Evolutionary conservation across 2,113 vertebrate species (phyloP).

Genomic region (Empidonax traillii): DNA sequence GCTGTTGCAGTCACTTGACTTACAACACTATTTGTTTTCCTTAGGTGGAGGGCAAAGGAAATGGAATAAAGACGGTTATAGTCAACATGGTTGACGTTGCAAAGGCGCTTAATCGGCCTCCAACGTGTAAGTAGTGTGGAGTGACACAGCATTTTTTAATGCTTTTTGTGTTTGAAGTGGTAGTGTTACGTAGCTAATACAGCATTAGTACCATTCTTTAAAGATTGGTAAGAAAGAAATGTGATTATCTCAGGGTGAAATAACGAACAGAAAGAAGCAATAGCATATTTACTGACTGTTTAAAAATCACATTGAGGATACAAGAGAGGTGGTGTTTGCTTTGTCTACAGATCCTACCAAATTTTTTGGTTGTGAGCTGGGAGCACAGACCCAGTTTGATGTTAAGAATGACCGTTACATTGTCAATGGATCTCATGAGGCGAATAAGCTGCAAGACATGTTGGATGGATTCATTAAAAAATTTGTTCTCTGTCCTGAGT

Average conservation of each 20-base stretch:
- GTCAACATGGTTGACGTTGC: conserved; percentile 99
- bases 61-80: conserved; percentile 99
- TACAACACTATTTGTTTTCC: neutral
- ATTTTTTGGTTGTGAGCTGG: conserved; percentile 99
- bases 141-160: neutral
- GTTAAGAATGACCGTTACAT: conserved; percentile 99
- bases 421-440: conserved; percentile 99
- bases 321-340: fast-evolving
- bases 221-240: neutral
- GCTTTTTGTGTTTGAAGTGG: neutral
- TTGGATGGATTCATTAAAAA: conserved; percentile 99
- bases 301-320: neutral
- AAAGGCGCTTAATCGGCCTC: conserved; percentile 99
- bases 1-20: neutral
- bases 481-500: conserved; percentile 99
- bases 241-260: neutral
- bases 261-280: neutral
- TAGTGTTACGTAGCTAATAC: neutral
- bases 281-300: neutral
- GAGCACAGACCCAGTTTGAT: conserved; percentile 99
- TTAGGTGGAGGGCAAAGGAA: conserved; percentile 99
- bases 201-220: neutral
- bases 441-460: conserved; percentile 99
- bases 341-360: conserved; percentile 91
- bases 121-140: conserved; percentile 89